Conservation (phyloP, 2,113 vertebrate genomes). For the Brienomyrus longianalis region DNA sequence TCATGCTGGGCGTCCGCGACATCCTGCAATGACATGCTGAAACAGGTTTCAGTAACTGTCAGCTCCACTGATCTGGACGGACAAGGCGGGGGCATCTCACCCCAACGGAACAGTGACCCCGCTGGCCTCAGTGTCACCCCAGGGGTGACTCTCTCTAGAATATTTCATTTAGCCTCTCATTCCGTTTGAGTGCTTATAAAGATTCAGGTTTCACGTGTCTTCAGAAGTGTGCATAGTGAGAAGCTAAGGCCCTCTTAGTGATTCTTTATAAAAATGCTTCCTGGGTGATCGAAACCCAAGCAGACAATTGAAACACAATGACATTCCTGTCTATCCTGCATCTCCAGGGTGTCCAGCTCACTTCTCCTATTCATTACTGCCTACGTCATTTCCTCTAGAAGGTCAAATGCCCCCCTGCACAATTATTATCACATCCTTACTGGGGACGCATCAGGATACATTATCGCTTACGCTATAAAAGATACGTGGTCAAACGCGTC, state of each 20-base stretch:
- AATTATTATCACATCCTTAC: background rate
- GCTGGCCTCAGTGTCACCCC: slow-evolving; percentile 26
- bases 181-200: background rate
- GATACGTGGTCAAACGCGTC: background rate
- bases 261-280: background rate
- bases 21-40: slow-evolving; percentile 17
- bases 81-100: slow-evolving; percentile 41
- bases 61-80: slow-evolving; percentile 55
- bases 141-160: background rate
- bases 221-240: background rate
- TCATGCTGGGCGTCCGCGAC: background rate
- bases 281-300: background rate
- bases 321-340: background rate
- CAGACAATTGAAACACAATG: background rate
- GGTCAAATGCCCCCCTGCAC: background rate
- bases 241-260: background rate
- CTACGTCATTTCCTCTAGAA: background rate
- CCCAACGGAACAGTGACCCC: slow-evolving; percentile 46
- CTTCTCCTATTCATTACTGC: background rate
- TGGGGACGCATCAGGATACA: background rate
- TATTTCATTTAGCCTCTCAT: slow-evolving; percentile 4
- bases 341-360: background rate
- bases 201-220: background rate
- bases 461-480: background rate
- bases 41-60: slow-evolving; percentile 48